Percentiles rank a stretch among this genome's conserved stretches.
Conservation (phyloP, 1,140 invertebrate species). For the Coenobita brevimanus region DNA sequence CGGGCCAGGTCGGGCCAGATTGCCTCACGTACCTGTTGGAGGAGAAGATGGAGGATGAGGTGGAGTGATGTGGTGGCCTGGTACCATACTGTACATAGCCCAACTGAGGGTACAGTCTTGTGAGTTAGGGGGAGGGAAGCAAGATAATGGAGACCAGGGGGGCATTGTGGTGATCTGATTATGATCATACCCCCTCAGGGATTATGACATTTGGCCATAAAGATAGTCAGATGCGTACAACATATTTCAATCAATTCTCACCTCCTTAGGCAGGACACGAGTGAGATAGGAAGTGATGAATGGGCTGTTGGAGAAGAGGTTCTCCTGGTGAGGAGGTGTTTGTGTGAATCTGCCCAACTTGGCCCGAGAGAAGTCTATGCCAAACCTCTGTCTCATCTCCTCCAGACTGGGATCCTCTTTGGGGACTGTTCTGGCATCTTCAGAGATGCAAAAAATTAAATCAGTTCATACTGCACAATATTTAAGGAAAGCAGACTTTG, state of each 20-base stretch:
- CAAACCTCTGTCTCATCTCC: constrained; percentile 21
- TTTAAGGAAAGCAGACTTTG: too few species aligned
- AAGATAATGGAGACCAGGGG: too few species aligned
- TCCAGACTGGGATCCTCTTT: neutral
- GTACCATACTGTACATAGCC: too few species aligned
- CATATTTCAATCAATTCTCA: neutral
- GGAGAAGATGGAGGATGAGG: neutral
- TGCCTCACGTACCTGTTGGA: neutral
- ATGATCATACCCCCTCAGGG: too few species aligned
- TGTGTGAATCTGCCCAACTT: constrained; percentile 48
- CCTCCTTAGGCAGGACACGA: constrained; percentile 23
- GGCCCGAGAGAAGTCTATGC: constrained; percentile 47
- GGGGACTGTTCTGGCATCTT: neutral
- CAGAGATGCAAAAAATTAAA: too few species aligned
- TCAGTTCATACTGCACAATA: too few species aligned
- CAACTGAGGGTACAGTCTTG: too few species aligned
- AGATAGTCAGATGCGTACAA: neutral
- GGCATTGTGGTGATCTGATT: too few species aligned
- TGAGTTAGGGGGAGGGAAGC: too few species aligned
- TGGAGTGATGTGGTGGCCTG: neutral
- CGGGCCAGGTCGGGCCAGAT: constrained; percentile 73
- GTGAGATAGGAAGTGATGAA: constrained; percentile 51
- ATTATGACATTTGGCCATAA: too few species aligned
- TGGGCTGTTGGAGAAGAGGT: constrained; percentile 48
- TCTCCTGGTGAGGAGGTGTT: constrained; percentile 50